phyloP scores from a whole-genome alignment of 2,113 vertebrate genomes.

The Elachura formosa region DNA sequence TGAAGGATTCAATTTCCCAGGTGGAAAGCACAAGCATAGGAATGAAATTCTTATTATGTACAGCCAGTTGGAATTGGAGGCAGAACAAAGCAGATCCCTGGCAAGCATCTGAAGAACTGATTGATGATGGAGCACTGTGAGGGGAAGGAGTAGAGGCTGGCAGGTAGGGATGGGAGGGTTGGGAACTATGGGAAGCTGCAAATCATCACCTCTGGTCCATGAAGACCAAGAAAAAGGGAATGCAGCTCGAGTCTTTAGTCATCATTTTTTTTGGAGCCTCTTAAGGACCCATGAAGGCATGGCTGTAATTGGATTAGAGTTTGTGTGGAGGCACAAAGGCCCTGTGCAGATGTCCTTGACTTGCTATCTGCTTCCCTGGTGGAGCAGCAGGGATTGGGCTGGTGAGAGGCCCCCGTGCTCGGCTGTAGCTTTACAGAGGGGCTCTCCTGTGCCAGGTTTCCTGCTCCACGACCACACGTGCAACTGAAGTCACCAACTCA shows the following conservation, averaged over 20 bases:
- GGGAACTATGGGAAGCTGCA: neutral
- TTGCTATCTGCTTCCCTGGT: neutral
- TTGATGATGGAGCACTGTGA: neutral
- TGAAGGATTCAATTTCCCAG: conserved; percentile 19
- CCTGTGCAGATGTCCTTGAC: conserved; percentile 18
- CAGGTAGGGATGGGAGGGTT: neutral
- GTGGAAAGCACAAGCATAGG: neutral
- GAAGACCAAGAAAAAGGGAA: neutral
- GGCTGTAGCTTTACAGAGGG: neutral
- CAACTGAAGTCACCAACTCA: neutral
- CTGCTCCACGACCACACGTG: fast-evolving
- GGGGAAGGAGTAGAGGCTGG: neutral
- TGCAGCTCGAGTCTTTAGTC: neutral
- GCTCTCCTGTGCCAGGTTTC: neutral
- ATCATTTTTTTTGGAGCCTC: conserved; percentile 23
- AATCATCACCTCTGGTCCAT: neutral
- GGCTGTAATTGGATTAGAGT: conserved; percentile 42
- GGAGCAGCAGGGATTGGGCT: neutral
- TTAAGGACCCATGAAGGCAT: conserved; percentile 7
- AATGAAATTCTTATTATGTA: conserved; percentile 25
- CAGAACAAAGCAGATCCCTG: conserved; percentile 52
- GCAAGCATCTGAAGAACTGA: conserved; percentile 21
- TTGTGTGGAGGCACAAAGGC: neutral
- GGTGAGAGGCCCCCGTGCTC: neutral
- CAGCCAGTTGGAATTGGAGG: conserved; percentile 37